Base-by-base conservation (phyloP, 2,888 invertebrate species). In the Pherbina coryleti region DNA sequence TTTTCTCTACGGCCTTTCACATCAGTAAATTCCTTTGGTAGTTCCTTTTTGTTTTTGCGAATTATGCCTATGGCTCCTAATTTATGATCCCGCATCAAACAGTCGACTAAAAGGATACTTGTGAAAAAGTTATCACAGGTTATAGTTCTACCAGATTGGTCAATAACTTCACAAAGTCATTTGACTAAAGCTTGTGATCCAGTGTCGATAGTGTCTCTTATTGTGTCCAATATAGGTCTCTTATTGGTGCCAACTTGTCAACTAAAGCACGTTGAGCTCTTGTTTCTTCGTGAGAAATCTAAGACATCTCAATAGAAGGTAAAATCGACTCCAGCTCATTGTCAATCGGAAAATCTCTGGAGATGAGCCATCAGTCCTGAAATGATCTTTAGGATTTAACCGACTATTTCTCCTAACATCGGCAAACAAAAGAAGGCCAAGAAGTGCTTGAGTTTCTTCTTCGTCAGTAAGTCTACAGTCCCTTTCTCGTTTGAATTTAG, bases 121-220 rank as follows among this genome's bases (percentile, higher is more conserved):
- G 69, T 74, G 28, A 78, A 78, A 69, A 78, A 78, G 49, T 84
- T 84, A 70, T 85, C 84, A 62, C 79, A 80, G 9, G 84, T 86
- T 19, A 86, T 79, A 74, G 85, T 86, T n/a, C 83, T 67, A 8
- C 82, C 83, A 49, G 82, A 79, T 53, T 78, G 76, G 67, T 81
- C 71, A 62, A 84, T 75, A n/a, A 79, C 82, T 60, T 67, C 34
- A 34, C 80, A 55, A 55, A 82, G 77, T 77, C 82, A 57, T 55
- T 51, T 57, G 62, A 82, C 81, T 34, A 84, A 79, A 69, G 81
- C 62, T 83, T 85, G 80, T 86, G 86, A 78, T 87, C 85, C 34
- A 85, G 78, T 70, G 82, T 86, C 9, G 51, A n/a, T n/a, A n/a
- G n/a, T n/a, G n/a, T n/a, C n/a, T n/a, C n/a, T n/a, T n/a, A n/a